Conservation (phyloP, 2,888 invertebrate species). For the Eupithecia dodoneata region DNA sequence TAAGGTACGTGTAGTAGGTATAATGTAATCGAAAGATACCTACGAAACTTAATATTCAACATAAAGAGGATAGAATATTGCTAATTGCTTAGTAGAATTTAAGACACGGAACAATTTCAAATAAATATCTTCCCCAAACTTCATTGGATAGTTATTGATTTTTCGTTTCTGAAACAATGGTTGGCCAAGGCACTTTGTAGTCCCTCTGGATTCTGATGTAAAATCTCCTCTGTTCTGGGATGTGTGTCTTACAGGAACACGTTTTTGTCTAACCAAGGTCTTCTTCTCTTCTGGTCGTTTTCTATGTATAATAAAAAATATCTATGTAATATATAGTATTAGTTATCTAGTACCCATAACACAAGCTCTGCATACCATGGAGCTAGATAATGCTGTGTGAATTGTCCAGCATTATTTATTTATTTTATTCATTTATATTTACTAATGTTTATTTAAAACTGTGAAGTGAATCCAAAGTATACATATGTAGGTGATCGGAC, state of each 20-base stretch:
- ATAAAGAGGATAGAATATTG: background rate
- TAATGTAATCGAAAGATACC: background rate
- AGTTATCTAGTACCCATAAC: too few species aligned
- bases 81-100: constrained; percentile 3
- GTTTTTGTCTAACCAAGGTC: background rate
- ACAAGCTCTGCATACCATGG: too few species aligned
- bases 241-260: background rate
- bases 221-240: background rate
- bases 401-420: too few species aligned
- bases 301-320: too few species aligned
- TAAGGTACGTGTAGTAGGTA: background rate
- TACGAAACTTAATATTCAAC: background rate
- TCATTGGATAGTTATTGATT: constrained; percentile 16
- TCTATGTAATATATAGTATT: too few species aligned
- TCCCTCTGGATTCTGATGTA: background rate
- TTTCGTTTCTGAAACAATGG: background rate
- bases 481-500: background rate
- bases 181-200: background rate
- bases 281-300: too few species aligned
- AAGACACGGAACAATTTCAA: background rate
- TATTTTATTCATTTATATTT: background rate
- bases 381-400: too few species aligned
- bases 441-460: background rate
- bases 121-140: constrained; percentile 3
- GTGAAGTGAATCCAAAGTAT: background rate